These are phyloP conservation scores for Sphaeridia pumilis DNA, from an alignment of 2,888 invertebrate genomes.

Conservation along the genomic window DNA sequence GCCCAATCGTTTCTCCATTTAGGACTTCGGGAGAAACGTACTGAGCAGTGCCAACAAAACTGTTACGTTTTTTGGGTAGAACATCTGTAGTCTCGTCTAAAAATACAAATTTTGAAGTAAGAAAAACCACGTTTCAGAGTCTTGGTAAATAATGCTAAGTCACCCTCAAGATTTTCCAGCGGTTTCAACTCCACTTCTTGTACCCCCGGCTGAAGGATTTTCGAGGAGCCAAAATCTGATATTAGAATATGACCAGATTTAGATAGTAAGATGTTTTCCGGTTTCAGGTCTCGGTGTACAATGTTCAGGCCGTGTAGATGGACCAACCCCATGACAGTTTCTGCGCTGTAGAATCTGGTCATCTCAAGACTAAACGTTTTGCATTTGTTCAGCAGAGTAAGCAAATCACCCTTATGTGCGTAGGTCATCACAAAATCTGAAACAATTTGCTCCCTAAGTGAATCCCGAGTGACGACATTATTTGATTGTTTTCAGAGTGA, in stretches of 20 bases:
- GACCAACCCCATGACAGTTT: conserved; percentile 81
- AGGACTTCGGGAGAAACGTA: conserved; percentile 97
- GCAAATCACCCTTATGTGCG: conserved; percentile 87
- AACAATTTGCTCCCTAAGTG: background rate
- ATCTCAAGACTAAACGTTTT: conserved; percentile 80
- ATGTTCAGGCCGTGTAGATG: conserved; percentile 77
- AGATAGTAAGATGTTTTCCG: conserved; percentile 86
- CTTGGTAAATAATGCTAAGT: no score
- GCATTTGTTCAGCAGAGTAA: conserved; percentile 80
- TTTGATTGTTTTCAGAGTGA: background rate
- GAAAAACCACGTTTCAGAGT: no score
- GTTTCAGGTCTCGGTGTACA: conserved; percentile 56
- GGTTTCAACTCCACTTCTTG: no score
- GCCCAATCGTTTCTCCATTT: conserved; percentile 53
- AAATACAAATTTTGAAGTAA: no score
- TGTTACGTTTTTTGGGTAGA: conserved; percentile 57
- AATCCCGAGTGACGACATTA: background rate
- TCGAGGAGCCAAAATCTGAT: conserved; percentile 95
- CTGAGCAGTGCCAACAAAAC: conserved; percentile 97
- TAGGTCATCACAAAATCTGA: conserved; percentile 83
- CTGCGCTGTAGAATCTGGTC: conserved; percentile 87
- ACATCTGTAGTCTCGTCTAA: background rate
- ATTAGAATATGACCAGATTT: conserved; percentile 93
- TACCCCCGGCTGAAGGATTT: no score
- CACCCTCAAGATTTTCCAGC: no score